A percentile compares a stretch with the other conserved stretches of the same genome.
Conservation (phyloP, 2,888 invertebrate species). For the Chorisops tibialis region DNA sequence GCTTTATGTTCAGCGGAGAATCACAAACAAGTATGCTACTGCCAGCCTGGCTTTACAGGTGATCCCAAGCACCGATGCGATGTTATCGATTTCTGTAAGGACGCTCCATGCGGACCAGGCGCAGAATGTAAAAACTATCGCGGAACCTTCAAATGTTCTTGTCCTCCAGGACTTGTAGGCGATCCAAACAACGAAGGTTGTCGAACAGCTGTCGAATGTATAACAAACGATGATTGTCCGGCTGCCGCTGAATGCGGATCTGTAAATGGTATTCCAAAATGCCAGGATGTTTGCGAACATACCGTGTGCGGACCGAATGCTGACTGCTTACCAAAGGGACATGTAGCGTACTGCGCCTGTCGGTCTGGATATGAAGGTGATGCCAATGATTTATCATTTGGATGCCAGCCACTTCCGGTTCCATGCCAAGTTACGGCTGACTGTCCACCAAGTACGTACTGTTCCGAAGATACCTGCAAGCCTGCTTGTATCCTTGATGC, state of each 20-base stretch:
- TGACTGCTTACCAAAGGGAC: slow-evolving; percentile 74
- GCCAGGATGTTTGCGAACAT: slow-evolving; percentile 77
- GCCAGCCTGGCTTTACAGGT: slow-evolving; percentile 84
- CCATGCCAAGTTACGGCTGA: slow-evolving; percentile 68
- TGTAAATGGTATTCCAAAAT: slow-evolving; percentile 71
- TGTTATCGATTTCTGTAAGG: slow-evolving; percentile 74
- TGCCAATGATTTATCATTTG: slow-evolving; percentile 64
- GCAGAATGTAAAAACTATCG: slow-evolving; percentile 76
- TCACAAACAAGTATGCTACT: slow-evolving; percentile 75
- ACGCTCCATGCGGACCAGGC: slow-evolving; percentile 75
- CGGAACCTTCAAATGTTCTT: slow-evolving; percentile 76
- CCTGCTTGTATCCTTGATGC: slow-evolving; percentile 74
- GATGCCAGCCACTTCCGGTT: slow-evolving; percentile 73
- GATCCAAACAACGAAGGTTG: slow-evolving; percentile 84
- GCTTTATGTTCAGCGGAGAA: slow-evolving; percentile 81
- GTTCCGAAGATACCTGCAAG: slow-evolving; percentile 76
- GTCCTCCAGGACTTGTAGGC: slow-evolving; percentile 75
- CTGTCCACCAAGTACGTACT: slow-evolving; percentile 76
- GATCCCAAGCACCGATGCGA: slow-evolving; percentile 69
- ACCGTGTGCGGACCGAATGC: slow-evolving; percentile 78
- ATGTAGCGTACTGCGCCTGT: slow-evolving; percentile 75
- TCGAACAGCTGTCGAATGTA: slow-evolving; percentile 76
- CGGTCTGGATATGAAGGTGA: slow-evolving; percentile 74
- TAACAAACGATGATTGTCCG: slow-evolving; percentile 76
- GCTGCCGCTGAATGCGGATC: slow-evolving; percentile 71